Percentiles rank a stretch among this genome's conserved stretches.
Conservation (phyloP, 2,113 vertebrate species). For the Pachycephala philippinensis region DNA sequence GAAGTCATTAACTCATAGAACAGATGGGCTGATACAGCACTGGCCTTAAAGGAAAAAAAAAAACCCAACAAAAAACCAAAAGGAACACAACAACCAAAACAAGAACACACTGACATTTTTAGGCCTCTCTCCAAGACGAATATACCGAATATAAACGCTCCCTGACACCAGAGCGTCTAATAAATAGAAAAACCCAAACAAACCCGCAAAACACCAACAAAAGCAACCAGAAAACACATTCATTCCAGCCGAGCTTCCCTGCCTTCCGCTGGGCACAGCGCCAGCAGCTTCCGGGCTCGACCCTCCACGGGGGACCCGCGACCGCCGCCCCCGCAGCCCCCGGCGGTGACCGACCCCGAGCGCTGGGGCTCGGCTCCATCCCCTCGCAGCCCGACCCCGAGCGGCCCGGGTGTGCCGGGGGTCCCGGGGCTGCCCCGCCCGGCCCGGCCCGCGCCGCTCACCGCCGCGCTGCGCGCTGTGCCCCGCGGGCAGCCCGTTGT, state of each 20-base stretch:
- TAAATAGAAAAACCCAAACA: not conserved
- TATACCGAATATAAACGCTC: not conserved
- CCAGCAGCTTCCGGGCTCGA: not conserved
- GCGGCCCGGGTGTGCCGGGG: not conserved
- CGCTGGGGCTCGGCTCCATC: not conserved
- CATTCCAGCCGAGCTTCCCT: not conserved
- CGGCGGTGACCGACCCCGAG: rapidly evolving
- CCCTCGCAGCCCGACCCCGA: not conserved
- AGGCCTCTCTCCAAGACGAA: not conserved
- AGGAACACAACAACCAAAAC: not conserved
- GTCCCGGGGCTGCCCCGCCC: not conserved
- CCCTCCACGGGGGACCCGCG: not conserved
- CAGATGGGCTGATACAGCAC: conserved; percentile 1
- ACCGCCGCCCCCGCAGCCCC: not conserved
- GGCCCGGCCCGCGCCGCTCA: not conserved
- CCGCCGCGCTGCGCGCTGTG: conserved; percentile 55
- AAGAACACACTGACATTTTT: not conserved
- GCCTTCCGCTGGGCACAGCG: not conserved
- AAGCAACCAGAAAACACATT: not conserved
- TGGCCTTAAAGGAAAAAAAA: not conserved
- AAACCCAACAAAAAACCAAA: not conserved
- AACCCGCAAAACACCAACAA: not conserved
- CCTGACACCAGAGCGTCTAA: not conserved
- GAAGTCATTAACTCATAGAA: conserved; percentile 17
- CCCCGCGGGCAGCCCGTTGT: conserved; percentile 49